Evolutionary conservation across 2,888 invertebrate genomes (phyloP), one percentile per base, ranked within the genome.

Genomic region (Nemurella pictetii): DNA sequence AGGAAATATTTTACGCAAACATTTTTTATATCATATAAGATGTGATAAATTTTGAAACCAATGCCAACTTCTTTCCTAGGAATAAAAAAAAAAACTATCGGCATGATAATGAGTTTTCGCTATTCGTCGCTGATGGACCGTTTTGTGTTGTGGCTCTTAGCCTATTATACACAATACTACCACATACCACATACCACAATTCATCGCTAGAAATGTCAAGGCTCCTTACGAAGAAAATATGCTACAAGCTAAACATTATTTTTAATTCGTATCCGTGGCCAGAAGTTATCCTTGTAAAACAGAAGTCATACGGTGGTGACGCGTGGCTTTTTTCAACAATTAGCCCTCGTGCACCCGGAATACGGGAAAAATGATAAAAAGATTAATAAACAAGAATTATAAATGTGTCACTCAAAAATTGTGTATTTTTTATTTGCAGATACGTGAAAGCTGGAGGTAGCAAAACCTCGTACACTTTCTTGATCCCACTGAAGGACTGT

Each of bases 401-500:
- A 5, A 20, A 75, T 75, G 12, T 27, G 28, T 75, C 20, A 25
- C 20, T 75, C 1, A 28, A 5, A 27, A 26, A 75, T 36, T 36
- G 36, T 75, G 2, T n/a, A n/a, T 74, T 74, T 12, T 12, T 74
- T 28, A n/a, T 35, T 15, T 83, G 27, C 89, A 94, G 94, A 89
- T 94, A 93, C 88, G 93, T 94, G 12, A 90, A 92, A 26, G 90
- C 92, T 0, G 94, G 94, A 80, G 92, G 92, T 84, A 93, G 92
- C 86, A 91, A 92, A 86, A 91, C 92, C 0, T 90, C 91, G 26
- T 94, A 93, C 89, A 91, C 91, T 0, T 94, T 95, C 90, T 89
- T 91, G 87, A 93, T 95, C n/a, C 94, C 94, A 15, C 90, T 93
- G 87, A 91, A 93, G 78, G 93, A 92, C 72, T 94, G 94, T 87